These are phyloP conservation scores for Pheosia tremula DNA, from an alignment of 2,888 invertebrate genomes.

Conservation along the genomic window DNA sequence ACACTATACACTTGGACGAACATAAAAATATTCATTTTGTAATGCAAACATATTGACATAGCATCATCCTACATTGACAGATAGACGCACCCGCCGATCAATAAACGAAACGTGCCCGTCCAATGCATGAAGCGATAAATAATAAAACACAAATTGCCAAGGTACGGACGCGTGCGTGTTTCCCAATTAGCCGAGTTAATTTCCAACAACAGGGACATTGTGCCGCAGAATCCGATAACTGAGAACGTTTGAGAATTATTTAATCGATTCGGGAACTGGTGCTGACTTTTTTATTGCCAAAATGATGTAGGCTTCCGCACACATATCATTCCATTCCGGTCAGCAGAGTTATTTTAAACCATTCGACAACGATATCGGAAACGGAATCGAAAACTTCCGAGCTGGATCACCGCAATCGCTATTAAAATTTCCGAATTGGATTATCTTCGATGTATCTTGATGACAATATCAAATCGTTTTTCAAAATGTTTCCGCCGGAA, in stretches of 20 bases:
- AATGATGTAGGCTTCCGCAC: no score
- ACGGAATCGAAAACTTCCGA: no score
- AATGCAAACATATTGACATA: neutral
- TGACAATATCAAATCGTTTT: no score
- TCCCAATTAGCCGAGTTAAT: slow-evolving; percentile 57
- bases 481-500: no score
- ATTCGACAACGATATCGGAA: no score
- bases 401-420: no score
- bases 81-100: slow-evolving; percentile 12
- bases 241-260: neutral
- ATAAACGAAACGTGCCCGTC: slow-evolving; percentile 27
- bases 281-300: no score
- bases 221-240: neutral
- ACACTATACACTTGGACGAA: neutral
- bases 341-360: no score
- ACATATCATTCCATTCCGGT: no score
- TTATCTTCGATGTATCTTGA: no score
- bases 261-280: neutral
- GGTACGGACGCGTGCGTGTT: slow-evolving; percentile 27
- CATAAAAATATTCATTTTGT: neutral
- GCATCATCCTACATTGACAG: neutral
- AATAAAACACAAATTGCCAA: slow-evolving; percentile 27
- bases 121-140: slow-evolving; percentile 15
- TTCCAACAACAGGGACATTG: slow-evolving; percentile 43
- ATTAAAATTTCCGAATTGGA: no score